Conservation (phyloP, 2,113 vertebrate genomes). For the Oreocharis arfaki region DNA sequence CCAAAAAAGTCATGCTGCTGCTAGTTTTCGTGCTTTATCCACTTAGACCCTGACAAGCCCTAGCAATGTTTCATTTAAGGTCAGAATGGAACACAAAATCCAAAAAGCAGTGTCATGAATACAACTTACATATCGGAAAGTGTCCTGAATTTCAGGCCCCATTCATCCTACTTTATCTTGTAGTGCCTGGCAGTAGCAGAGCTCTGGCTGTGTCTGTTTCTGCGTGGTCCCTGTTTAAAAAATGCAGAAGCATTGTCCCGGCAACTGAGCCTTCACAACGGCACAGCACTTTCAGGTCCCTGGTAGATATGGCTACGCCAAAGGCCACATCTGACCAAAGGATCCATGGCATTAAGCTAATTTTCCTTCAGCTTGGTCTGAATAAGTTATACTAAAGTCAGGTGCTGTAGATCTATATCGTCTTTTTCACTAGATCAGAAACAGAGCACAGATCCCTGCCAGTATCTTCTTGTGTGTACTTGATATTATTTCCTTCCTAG, state of each 20-base stretch:
- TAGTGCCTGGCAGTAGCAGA: neutral
- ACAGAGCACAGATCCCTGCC: neutral
- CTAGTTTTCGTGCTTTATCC: neutral
- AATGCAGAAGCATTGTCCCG: neutral
- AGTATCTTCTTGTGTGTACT: neutral
- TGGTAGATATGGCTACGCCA: neutral
- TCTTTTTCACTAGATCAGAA: neutral
- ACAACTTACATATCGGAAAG: neutral
- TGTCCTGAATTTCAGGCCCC: neutral
- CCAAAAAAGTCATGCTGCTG: neutral
- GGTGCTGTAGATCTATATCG: neutral
- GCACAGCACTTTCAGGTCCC: neutral
- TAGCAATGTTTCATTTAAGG: neutral
- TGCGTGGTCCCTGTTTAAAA: fast-evolving
- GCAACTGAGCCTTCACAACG: neutral
- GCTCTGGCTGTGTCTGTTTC: neutral
- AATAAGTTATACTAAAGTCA: neutral
- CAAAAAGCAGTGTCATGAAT: neutral
- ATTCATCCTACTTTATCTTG: neutral
- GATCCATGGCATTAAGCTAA: neutral
- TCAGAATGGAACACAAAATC: neutral
- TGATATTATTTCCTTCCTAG: slow-evolving; percentile 8
- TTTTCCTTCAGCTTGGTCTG: neutral
- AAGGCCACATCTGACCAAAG: neutral
- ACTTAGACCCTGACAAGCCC: neutral